Evolutionary conservation across 2,888 invertebrate species (phyloP), one percentile per base, ranked within the genome.

Genomic region (Noctuana brunneofusca): DNA sequence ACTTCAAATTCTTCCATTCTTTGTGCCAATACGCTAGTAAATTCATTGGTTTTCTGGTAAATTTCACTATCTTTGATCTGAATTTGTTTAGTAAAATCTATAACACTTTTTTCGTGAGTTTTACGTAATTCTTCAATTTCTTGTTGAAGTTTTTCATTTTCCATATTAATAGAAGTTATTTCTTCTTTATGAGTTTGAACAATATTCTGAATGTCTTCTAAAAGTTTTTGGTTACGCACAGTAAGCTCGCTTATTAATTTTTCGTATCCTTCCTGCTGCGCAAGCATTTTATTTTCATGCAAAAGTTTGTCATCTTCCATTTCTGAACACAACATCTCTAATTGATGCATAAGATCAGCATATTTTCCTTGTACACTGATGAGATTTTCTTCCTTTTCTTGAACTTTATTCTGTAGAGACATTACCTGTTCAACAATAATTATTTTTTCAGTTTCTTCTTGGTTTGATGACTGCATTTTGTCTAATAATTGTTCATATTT

Each of bases 401-500:
- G 84, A 59, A 91, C 70, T 74, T 91, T 91, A 66, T 69, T 85
- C 77, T 91, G 89, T 63, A 90, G 74, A 9, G 87, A 82, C 63
- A 73, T 81, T 0, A 87, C 73, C 75, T 91, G 90, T 74, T 91
- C 90, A 66, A 81, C 76, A 38, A 78, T 76, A 54, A 91, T 46
- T 46, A 46, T 73, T 72, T 84, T 86, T 67, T 85, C 89, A 6
- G 89, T 89, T 78, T 91, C 91, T 74, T 89, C 89, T 73, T 90
- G 89, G 66, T 78, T 88, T 38, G 89, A 86, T 14, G 86, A 86
- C 65, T 91, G 91, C 22, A 91, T 82, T 65, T 78, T 87, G 69
- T 90, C 89, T 30, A 91, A 74, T 67, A 91, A 77, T 66, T 87
- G 86, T 66, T 91, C 91, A 72, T 90, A 91, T 73, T 89, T 91